A percentile compares a stretch with the other conserved stretches of the same genome.
Evolutionary conservation across 1,140 invertebrate genomes (phyloP).

Genomic region (Pseudomyrmex sp.): DNA sequence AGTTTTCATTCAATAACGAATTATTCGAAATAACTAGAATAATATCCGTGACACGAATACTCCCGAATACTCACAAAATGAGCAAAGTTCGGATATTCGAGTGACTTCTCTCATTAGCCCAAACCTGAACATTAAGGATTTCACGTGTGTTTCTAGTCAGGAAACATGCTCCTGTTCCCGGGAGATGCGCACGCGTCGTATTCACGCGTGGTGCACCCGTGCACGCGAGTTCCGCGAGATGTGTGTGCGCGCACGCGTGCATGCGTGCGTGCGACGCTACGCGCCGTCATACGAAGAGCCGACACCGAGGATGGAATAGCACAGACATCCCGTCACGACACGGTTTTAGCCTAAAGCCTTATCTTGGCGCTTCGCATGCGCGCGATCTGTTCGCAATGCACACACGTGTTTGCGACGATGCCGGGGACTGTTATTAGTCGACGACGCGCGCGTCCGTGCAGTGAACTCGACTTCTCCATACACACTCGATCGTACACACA

Average conservation of each 20-base stretch:
- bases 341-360: conserved; percentile 74
- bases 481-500: neutral
- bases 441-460: conserved; percentile 74
- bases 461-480: conserved; percentile 59
- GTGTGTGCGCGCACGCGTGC: conserved; percentile 56
- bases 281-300: conserved; percentile 58
- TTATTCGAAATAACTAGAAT: no score
- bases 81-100: no score
- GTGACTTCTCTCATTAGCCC: no score
- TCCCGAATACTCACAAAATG: no score
- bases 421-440: conserved; percentile 75
- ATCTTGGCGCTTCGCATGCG: conserved; percentile 78
- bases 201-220: conserved; percentile 46
- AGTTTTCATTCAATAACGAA: no score
- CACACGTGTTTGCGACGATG: conserved; percentile 10
- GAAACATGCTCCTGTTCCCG: neutral
- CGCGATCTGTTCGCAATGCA: conserved; percentile 64
- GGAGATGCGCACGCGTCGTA: neutral
- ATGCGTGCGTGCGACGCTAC: conserved; percentile 17
- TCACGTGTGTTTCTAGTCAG: no score
- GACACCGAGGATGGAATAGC: conserved; percentile 64
- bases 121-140: no score
- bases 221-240: conserved; percentile 56
- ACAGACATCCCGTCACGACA: conserved; percentile 78
- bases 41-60: no score